phyloP scores from a whole-genome alignment of 2,888 invertebrate genomes.

The Caenorhabditis sp. region DNA sequence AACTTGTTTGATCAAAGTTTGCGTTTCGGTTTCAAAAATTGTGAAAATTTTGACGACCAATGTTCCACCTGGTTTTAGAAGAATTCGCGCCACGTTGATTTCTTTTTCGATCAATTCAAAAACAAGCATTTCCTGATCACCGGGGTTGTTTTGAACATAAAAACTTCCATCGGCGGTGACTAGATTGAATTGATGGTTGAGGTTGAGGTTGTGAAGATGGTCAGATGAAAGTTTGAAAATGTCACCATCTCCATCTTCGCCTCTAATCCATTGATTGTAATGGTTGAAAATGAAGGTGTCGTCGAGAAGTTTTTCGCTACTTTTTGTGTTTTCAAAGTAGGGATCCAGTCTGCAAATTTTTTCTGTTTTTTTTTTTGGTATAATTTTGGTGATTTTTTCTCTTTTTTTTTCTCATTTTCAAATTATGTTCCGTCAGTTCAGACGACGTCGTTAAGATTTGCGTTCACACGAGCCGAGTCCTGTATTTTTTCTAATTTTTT shows the following conservation, averaged over 20 bases:
- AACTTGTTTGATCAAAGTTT: conserved; percentile 3
- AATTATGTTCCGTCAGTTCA: no score
- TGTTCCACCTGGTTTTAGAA: conserved; percentile 11
- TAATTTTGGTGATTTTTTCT: no score
- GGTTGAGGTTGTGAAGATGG: neutral
- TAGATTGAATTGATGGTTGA: conserved; percentile 19
- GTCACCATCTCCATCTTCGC: conserved; percentile 32
- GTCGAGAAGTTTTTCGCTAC: conserved; percentile 35
- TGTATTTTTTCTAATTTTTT: no score
- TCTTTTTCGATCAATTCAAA: conserved; percentile 12
- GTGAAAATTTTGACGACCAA: conserved; percentile 29
- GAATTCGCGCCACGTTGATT: neutral
- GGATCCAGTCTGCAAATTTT: conserved; percentile 37
- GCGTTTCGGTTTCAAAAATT: conserved; percentile 8
- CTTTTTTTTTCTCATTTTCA: no score
- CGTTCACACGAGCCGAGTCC: no score
- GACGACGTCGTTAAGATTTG: no score
- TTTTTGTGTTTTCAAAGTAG: conserved; percentile 20
- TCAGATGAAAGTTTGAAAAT: conserved; percentile 14
- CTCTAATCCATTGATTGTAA: conserved; percentile 30
- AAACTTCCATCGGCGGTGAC: conserved; percentile 50
- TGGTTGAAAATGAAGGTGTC: conserved; percentile 28
- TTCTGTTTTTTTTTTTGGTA: no score
- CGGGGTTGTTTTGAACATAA: conserved; percentile 19
- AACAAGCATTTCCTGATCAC: conserved; percentile 15